Base-by-base conservation (phyloP, 2,113 vertebrate species). In the Hirundichthys speculiger region DNA sequence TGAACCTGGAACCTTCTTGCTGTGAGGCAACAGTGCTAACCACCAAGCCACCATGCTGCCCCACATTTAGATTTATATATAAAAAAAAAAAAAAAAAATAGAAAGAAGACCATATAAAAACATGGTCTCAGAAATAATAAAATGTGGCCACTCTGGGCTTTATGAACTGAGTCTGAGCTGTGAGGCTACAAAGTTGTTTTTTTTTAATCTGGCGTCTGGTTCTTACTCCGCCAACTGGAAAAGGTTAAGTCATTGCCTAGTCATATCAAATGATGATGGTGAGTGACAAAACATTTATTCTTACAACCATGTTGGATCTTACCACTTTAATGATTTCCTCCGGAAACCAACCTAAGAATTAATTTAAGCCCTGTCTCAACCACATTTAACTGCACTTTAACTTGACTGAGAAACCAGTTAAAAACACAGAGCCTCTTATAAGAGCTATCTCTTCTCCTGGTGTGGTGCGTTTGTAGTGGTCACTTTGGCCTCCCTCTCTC, bases 401-500 rank as follows among this genome's bases (percentile, higher is more conserved):
- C 20, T 22, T 4, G 25, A 39, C 55, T 56, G 41, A 22, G 14
- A 72, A 52, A 60, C 54, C 56, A 40, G 55, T 53, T 56, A 19
- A 64, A 58, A 45, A n/a, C 59, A 13, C n/a, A 42, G 13, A 14
- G 13, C 16, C 20, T 6, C 20, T 18, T 1, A 30, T 47, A 15
- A 46, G 40, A 60, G 58, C 30, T 5, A 16, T 53, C 55, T 69
- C 19, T 13, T 54, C 22, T 54, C 2, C 22, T 13, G 66, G 57
- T 41, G 50, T 13, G 55, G 46, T 42, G 25, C 34, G 51, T 20
- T 13, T 67, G 56, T n/a, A 46, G 46, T 41, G 79, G 72, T 69
- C 77, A 82, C 64, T 75, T 56, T 34, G 25, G 48, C 27, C 53
- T 47, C 54, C 27, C 53, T 47, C 54, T 51, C 63, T 64, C 60